Conservation (phyloP, 2,797 vertebrate genomes). For the Cirrhinus mrigala region DNA sequence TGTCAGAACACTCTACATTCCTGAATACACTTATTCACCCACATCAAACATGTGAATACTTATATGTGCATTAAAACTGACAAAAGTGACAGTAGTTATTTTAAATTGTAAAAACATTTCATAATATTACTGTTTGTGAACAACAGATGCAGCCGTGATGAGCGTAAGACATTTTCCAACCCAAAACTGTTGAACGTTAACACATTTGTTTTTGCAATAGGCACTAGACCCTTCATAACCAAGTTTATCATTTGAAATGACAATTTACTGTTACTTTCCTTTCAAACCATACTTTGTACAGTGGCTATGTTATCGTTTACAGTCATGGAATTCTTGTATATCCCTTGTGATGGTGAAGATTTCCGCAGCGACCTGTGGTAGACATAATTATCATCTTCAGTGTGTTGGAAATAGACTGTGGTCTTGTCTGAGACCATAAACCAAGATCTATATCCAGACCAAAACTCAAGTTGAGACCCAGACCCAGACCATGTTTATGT, state of each 20-base stretch:
- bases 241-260: neutral
- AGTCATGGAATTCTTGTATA: neutral
- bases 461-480: constrained; percentile 48
- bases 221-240: neutral
- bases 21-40: constrained; percentile 10
- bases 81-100: neutral
- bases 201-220: neutral
- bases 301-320: neutral
- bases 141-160: neutral
- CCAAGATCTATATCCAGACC: constrained; percentile 33
- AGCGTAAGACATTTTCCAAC: neutral
- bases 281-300: constrained; percentile 6
- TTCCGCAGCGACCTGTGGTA: constrained; percentile 1
- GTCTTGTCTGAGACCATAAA: constrained; percentile 47
- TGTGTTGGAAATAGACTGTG: constrained; percentile 48
- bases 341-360: constrained; percentile 4
- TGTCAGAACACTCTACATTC: constrained; percentile 47
- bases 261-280: neutral
- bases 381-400: constrained; percentile 44
- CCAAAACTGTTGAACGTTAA: too few relatives aligned
- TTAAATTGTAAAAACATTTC: neutral
- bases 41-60: neutral
- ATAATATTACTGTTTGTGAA: neutral
- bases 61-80: neutral
- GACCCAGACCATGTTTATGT: constrained; percentile 45